phyloP scores from a whole-genome alignment of 2,888 invertebrate genomes.

The Furcula furcula region DNA sequence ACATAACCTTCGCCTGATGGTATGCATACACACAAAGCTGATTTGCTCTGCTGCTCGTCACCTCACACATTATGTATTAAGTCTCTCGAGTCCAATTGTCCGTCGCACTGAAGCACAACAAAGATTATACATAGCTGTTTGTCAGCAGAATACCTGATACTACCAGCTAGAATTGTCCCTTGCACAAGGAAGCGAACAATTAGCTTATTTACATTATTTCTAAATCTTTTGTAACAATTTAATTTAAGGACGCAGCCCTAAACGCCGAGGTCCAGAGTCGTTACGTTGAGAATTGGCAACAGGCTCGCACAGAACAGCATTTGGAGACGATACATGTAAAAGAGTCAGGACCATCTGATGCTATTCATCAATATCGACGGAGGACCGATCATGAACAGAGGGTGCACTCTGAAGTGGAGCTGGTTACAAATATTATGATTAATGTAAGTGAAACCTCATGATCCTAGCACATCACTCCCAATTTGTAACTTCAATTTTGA shows the following conservation, averaged over 20 bases:
- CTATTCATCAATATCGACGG: conserved; percentile 48
- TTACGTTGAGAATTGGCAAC: conserved; percentile 59
- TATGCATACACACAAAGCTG: no score
- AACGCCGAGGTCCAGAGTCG: conserved; percentile 43
- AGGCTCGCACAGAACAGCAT: conserved; percentile 62
- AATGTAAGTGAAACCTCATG: conserved; percentile 54
- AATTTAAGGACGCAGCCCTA: conserved; percentile 37
- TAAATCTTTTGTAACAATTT: no score
- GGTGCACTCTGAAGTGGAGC: conserved; percentile 63
- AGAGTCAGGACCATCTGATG: conserved; percentile 35
- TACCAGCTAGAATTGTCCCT: no score
- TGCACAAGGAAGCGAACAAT: no score
- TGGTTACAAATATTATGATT: conserved; percentile 57
- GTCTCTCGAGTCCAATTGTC: no score
- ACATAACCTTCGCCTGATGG: no score
- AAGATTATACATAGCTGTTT: no score
- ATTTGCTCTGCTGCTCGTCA: no score
- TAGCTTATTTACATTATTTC: no score
- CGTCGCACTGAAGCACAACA: no score
- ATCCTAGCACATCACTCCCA: not conserved
- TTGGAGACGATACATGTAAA: conserved; percentile 36
- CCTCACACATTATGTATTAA: no score
- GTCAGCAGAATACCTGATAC: no score
- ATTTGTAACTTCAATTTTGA: not conserved
- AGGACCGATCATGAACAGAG: conserved; percentile 58